Evolutionary conservation across 2,797 vertebrate genomes (phyloP), one percentile per base, ranked within the genome.

Genomic region (Megaceryle alcyon): DNA sequence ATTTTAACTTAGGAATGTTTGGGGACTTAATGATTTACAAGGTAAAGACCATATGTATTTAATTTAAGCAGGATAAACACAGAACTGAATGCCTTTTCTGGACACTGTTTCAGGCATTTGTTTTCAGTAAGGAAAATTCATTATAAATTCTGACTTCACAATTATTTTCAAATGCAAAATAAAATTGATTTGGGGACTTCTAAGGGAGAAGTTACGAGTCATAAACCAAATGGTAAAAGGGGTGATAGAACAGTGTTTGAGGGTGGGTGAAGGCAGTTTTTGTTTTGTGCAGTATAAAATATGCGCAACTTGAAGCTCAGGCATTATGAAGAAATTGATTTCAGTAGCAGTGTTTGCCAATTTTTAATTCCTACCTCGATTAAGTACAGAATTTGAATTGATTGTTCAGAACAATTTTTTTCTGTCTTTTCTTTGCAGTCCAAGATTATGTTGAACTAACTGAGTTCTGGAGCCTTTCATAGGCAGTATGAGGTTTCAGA

Each of bases 21-120:
- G 5, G 51, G 46, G n/a, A 87, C 53, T 89, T 93, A 73, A 92
- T 78, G 59, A 76, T 92, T 86, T 94, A 43, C 77, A 81, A 75
- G 85, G 76, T 83, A 80, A 91, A 78, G 61, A 49, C 69, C 73
- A n/a, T 90, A 64, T 86, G 66, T 86, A 25, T 90, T 92, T 65
- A 70, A 88, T 91, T 81, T 56, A 33, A 88, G 82, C 46, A 53
- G 64, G 33, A 51, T 53, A 81, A 94, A 26, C 54, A 20, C n/a
- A 51, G 39, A 75, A 20, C 63, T 39, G 54, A 92, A 59, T 53
- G 53, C 57, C 23, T 72, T 71, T 75, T 86, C 39, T 48, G 86
- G 33, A 37, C 35, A 4, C 69, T 31, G 41, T 79, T 93, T 86
- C 20, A 17, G 49, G 41, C 14, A 41, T 6, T 81, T 15, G 18